These are phyloP conservation scores for Callipepla squamata DNA, from an alignment of 2,113 vertebrate species.

Conservation along the genomic window DNA sequence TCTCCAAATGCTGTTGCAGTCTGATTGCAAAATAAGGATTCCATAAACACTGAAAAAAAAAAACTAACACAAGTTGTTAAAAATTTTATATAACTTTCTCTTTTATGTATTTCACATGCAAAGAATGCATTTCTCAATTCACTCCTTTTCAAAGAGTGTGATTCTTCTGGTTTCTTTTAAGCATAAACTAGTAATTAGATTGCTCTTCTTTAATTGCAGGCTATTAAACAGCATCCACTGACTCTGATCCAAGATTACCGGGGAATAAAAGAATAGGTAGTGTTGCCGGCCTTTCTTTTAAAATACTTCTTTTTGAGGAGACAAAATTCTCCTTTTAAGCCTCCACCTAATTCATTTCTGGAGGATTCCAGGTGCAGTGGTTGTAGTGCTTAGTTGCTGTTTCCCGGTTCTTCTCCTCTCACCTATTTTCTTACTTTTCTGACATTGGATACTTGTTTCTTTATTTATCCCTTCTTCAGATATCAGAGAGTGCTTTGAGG, in stretches of 20 bases:
- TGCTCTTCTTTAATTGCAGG: slow-evolving; percentile 10
- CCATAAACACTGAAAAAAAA: background rate
- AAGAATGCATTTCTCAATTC: background rate
- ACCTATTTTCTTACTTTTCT: background rate
- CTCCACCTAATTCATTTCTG: background rate
- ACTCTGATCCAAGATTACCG: background rate
- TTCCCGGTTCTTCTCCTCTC: background rate
- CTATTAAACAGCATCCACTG: slow-evolving; percentile 34
- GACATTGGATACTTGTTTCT: background rate
- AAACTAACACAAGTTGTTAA: background rate
- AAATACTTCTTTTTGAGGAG: background rate
- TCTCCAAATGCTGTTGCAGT: background rate
- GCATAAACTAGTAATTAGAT: background rate
- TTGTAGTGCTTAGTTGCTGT: background rate
- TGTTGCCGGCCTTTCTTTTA: background rate
- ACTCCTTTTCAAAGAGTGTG: background rate
- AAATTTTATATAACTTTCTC: background rate
- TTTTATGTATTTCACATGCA: background rate
- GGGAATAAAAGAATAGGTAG: background rate
- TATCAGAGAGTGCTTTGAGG: background rate
- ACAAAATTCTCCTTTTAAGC: background rate
- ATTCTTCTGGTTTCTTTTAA: background rate
- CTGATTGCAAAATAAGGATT: background rate
- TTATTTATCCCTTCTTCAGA: background rate
- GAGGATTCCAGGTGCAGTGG: background rate